Conservation (phyloP, 2,888 invertebrate species). For the Callyntrura sp. region DNA sequence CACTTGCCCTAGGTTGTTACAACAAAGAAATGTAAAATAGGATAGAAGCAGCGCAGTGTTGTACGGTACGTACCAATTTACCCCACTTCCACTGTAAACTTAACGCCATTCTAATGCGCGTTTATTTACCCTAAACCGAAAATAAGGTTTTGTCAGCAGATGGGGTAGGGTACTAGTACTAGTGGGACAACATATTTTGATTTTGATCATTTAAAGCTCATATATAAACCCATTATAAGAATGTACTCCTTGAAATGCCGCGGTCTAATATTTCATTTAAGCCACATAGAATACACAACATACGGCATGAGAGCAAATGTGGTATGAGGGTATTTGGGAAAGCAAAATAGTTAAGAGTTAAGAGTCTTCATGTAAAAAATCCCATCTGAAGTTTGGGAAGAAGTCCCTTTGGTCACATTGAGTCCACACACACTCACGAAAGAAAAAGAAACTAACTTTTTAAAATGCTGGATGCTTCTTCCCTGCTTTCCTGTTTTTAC, state of each 20-base stretch:
- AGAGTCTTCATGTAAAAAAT: background rate
- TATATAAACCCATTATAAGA: constrained; percentile 16
- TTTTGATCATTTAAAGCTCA: background rate
- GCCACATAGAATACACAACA: background rate
- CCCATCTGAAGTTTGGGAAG: constrained; percentile 4
- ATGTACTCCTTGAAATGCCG: background rate
- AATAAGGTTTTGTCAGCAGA: background rate
- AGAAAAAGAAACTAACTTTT: constrained; percentile 34
- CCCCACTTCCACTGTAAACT: background rate
- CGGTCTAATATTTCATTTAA: constrained; percentile 42
- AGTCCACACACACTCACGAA: constrained; percentile 2
- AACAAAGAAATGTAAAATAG: background rate
- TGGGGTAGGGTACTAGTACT: background rate
- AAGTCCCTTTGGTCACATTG: constrained; percentile 65
- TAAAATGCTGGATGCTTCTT: background rate
- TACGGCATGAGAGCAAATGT: background rate
- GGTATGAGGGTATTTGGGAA: background rate
- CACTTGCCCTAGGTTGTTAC: background rate
- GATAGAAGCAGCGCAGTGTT: background rate
- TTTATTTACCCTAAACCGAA: background rate
- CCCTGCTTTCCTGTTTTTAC: background rate
- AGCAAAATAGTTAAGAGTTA: background rate
- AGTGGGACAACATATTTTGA: constrained; percentile 8
- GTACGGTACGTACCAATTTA: background rate
- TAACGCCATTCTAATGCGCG: background rate